phyloP scores from a whole-genome alignment of 2,888 invertebrate species.

The Leptopterna dolabrata region DNA sequence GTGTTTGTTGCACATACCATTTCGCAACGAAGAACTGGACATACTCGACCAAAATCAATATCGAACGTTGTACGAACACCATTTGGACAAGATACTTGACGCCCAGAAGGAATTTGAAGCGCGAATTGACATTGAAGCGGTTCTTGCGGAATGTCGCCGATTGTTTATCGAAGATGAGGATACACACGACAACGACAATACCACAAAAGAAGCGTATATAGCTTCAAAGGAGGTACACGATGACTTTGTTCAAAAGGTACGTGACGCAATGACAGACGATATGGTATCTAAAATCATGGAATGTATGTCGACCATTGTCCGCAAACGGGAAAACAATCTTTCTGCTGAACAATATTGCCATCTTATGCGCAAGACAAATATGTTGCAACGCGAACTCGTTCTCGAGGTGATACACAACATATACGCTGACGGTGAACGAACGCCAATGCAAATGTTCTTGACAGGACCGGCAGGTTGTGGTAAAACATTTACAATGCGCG shows the following conservation, averaged over 20 bases:
- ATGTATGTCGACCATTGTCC: not conserved
- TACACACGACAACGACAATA: not conserved
- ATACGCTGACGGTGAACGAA: not conserved
- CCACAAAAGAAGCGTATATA: not conserved
- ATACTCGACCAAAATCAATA: not conserved
- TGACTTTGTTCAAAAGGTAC: not conserved
- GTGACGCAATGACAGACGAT: not conserved
- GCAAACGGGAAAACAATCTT: not conserved
- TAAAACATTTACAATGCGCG: too few species aligned
- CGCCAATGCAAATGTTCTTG: not conserved
- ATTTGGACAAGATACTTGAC: not conserved
- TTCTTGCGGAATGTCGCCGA: constrained; percentile 21
- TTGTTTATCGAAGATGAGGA: not conserved
- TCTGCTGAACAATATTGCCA: not conserved
- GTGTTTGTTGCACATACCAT: too few species aligned
- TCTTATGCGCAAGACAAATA: too few species aligned
- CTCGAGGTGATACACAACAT: too few species aligned
- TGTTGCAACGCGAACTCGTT: too few species aligned
- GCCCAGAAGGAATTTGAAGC: constrained; percentile 3
- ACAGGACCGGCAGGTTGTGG: too few species aligned
- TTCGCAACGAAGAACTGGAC: not conserved
- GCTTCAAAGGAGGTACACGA: too few species aligned
- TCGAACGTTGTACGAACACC: not conserved
- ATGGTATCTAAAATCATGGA: not conserved
- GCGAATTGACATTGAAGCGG: not conserved